phyloP scores from a whole-genome alignment of 2,113 vertebrate species.

The Brienomyrus brachyistius region DNA sequence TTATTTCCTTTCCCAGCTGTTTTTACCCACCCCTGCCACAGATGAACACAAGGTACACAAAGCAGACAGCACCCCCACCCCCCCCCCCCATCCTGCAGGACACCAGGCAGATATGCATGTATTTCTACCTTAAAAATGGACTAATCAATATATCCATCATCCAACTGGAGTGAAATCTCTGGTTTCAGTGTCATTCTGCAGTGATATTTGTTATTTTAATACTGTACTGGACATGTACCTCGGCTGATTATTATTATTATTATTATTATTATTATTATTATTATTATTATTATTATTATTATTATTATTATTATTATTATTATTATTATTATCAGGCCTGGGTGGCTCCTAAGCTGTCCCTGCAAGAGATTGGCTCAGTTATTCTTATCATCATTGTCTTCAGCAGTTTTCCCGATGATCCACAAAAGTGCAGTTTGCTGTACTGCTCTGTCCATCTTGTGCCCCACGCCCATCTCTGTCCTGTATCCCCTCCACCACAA shows the following conservation, averaged over 20 bases:
- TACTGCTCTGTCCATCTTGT: not conserved
- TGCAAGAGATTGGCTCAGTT: not conserved
- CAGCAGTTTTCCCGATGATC: not conserved
- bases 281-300: not conserved
- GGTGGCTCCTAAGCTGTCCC: not conserved
- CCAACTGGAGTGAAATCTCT: not conserved
- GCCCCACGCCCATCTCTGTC: not conserved
- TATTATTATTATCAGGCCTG: not conserved
- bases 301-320: not conserved
- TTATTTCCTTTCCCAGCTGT: not conserved
- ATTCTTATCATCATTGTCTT: not conserved
- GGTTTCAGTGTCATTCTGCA: not conserved
- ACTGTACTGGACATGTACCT: not conserved
- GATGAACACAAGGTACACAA: not conserved
- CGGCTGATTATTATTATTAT: not conserved
- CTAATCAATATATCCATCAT: not conserved
- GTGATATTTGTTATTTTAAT: not conserved
- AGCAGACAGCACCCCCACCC: not conserved
- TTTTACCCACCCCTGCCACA: not conserved
- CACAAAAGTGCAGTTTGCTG: not conserved
- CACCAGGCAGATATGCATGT: too few species aligned
- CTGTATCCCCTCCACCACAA: conserved; percentile 43
- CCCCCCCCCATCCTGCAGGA: not conserved
- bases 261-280: not conserved
- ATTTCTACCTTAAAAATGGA: not conserved